These are phyloP conservation scores for Lordiphosa fenestrarum DNA, from an alignment of 2,888 invertebrate genomes.

Conservation along the genomic window DNA sequence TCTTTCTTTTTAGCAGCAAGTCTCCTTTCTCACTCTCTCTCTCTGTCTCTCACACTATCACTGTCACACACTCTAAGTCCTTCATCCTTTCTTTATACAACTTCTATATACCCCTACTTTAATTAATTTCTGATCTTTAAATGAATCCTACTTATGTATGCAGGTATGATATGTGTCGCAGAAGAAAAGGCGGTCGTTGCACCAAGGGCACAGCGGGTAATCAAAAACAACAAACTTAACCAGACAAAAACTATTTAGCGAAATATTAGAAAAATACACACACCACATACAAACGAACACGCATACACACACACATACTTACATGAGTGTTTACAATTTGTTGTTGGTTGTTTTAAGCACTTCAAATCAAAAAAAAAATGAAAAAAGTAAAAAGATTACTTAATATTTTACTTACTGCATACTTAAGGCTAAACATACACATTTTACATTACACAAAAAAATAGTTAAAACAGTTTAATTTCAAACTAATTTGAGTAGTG, in stretches of 20 bases:
- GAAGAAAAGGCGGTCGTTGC: conserved; percentile 97
- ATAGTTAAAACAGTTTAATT: conserved; percentile 47
- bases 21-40: conserved; percentile 13
- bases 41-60: not conserved
- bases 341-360: too few relatives aligned
- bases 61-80: not conserved
- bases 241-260: conserved; percentile 22
- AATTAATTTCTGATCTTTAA: conserved; percentile 31
- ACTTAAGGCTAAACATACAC: conserved; percentile 1
- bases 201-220: conserved; percentile 99
- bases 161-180: conserved; percentile 99
- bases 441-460: conserved; percentile 24
- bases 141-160: conserved; percentile 69
- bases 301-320: conserved; percentile 25
- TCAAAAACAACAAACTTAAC: conserved; percentile 71
- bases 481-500: conserved; percentile 59
- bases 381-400: too few relatives aligned
- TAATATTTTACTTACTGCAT: too few relatives aligned
- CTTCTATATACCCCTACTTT: conserved; percentile 17
- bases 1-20: conserved; percentile 14
- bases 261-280: conserved; percentile 42
- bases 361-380: too few relatives aligned
- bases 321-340: conserved; percentile 15
- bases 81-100: conserved; percentile 6
- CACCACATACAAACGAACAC: conserved; percentile 29